These are phyloP conservation scores for Tenualosa ilisha DNA, from an alignment of 2,797 vertebrate species.

Conservation along the genomic window DNA sequence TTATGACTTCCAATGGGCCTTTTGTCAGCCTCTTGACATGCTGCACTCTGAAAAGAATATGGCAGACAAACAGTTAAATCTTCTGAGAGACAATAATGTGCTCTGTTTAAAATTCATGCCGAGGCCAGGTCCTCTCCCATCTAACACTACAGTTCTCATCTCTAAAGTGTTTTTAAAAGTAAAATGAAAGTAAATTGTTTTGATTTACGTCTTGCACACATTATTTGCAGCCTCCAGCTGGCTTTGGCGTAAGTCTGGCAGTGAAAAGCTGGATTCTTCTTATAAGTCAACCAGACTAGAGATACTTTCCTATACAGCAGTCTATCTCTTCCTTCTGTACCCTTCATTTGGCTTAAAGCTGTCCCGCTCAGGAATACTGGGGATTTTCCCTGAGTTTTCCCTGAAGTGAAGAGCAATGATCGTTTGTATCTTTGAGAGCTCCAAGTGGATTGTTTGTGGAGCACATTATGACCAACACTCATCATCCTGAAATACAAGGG, in stretches of 20 bases:
- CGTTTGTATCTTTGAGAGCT: conserved; percentile 62
- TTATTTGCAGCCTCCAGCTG: background rate
- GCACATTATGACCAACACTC: conserved; percentile 57
- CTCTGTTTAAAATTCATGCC: background rate
- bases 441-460: conserved; percentile 65
- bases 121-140: background rate
- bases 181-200: conserved; percentile 18
- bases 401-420: conserved; percentile 52
- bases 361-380: conserved; percentile 40
- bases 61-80: conserved; percentile 22
- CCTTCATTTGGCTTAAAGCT: conserved; percentile 37
- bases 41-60: conserved; percentile 20
- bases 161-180: conserved; percentile 22
- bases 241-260: background rate
- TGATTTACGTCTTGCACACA: background rate
- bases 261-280: background rate
- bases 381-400: conserved; percentile 50
- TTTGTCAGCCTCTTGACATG: conserved; percentile 23
- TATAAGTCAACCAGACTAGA: background rate
- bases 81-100: conserved; percentile 6
- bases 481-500: conserved; percentile 65
- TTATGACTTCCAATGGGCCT: conserved; percentile 45
- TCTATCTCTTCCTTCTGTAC: conserved; percentile 24
- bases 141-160: background rate
- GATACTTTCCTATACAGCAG: background rate